Evolutionary conservation across 2,797 vertebrate species (phyloP).

Genomic region (Agapornis canus): DNA sequence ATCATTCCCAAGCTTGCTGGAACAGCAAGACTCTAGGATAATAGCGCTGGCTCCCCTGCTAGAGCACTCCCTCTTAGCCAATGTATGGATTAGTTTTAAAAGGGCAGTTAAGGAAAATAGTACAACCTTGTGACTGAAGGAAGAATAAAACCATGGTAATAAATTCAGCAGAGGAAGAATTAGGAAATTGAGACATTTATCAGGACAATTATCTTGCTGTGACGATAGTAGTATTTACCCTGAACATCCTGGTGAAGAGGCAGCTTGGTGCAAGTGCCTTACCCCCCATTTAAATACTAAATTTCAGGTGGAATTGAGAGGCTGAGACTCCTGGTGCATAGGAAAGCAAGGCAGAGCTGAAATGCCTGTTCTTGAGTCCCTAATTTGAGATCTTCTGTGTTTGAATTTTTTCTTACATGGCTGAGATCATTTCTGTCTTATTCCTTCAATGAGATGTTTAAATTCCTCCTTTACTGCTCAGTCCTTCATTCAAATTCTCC

Average conservation of each 20-base stretch:
- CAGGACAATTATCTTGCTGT: background rate
- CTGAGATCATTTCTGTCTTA: background rate
- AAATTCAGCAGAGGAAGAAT: background rate
- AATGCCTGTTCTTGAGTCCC: background rate
- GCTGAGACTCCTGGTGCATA: background rate
- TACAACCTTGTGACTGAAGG: background rate
- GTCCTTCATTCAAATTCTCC: background rate
- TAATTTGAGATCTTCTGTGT: background rate
- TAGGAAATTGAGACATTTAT: background rate
- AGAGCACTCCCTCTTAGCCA: conserved; percentile 64
- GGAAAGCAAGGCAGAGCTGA: background rate
- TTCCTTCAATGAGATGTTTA: background rate
- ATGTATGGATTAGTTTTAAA: background rate
- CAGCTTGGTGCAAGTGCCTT: background rate
- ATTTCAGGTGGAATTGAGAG: background rate
- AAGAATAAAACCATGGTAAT: background rate
- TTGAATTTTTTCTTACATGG: background rate
- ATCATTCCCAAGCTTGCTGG: conserved; percentile 56
- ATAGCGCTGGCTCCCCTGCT: background rate
- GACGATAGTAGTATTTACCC: background rate
- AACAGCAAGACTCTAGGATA: background rate
- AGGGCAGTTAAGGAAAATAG: conserved; percentile 19
- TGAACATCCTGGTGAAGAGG: background rate
- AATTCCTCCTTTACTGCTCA: background rate
- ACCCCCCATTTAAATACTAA: background rate